Evolutionary conservation across 2,797 vertebrate species (phyloP).

Genomic region (Capromys pilorides): DNA sequence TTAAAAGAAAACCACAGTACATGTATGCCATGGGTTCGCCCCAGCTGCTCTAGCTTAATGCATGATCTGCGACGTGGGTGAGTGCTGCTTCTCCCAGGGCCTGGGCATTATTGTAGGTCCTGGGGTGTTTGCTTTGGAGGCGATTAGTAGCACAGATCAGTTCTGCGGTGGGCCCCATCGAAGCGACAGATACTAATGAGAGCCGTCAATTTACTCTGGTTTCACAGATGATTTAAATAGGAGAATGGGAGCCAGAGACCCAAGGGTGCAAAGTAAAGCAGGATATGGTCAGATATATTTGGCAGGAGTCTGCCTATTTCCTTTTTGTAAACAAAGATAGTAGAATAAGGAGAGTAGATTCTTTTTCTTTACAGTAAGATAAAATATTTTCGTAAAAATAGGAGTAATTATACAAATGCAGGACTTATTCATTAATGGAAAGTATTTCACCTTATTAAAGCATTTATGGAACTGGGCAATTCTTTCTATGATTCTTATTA

Average conservation of each 20-base stretch:
- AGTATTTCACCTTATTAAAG: background rate
- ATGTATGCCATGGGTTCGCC: background rate
- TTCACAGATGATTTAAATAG: background rate
- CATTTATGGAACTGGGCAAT: background rate
- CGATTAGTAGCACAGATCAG: background rate
- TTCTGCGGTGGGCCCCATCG: background rate
- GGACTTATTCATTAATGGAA: background rate
- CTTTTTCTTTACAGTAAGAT: conserved; percentile 3
- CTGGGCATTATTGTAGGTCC: background rate
- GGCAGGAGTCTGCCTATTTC: background rate
- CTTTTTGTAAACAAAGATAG: background rate
- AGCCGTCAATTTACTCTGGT: background rate
- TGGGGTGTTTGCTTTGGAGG: background rate
- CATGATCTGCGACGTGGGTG: background rate
- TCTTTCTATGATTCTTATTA: background rate
- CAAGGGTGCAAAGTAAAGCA: background rate
- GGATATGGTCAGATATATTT: background rate
- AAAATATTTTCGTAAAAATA: background rate
- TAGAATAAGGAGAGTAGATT: background rate
- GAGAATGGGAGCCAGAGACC: background rate
- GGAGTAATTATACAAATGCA: background rate
- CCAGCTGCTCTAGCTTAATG: background rate
- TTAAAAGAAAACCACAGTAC: no score
- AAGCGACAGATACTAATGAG: background rate
- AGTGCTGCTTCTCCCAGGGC: background rate